These are phyloP conservation scores for Acrocephalus scirpaceus DNA, from an alignment of 2,797 vertebrate species.

Conservation along the genomic window DNA sequence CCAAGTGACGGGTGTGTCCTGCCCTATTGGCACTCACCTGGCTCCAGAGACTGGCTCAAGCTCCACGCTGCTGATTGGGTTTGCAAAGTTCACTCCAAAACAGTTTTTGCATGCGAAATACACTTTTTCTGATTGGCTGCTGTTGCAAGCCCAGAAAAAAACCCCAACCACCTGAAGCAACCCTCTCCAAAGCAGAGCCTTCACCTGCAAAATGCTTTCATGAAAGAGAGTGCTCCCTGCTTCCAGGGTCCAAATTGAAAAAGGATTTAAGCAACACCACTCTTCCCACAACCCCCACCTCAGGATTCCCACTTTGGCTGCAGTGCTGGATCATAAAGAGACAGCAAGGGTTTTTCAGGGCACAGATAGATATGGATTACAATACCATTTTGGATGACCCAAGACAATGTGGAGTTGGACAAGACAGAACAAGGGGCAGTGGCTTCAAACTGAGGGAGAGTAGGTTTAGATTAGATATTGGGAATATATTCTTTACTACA, in stretches of 20 bases:
- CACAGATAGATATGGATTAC: not conserved
- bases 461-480: not conserved
- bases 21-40: not conserved
- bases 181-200: not conserved
- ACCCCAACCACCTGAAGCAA: not conserved
- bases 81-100: not conserved
- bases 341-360: not conserved
- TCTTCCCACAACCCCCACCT: not conserved
- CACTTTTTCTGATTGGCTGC: not conserved
- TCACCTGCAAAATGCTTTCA: not conserved
- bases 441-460: not conserved
- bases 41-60: not conserved
- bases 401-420: not conserved
- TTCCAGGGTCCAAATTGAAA: not conserved
- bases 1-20: not conserved
- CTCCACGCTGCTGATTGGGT: rapidly evolving
- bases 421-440: not conserved
- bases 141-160: not conserved
- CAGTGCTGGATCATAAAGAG: rapidly evolving
- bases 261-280: not conserved
- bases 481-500: not conserved
- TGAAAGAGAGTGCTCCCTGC: rapidly evolving
- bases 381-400: not conserved
- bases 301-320: not conserved
- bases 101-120: not conserved